phyloP scores from a whole-genome alignment of 92 coral and sea anemone species.

The Porites evermanni region DNA sequence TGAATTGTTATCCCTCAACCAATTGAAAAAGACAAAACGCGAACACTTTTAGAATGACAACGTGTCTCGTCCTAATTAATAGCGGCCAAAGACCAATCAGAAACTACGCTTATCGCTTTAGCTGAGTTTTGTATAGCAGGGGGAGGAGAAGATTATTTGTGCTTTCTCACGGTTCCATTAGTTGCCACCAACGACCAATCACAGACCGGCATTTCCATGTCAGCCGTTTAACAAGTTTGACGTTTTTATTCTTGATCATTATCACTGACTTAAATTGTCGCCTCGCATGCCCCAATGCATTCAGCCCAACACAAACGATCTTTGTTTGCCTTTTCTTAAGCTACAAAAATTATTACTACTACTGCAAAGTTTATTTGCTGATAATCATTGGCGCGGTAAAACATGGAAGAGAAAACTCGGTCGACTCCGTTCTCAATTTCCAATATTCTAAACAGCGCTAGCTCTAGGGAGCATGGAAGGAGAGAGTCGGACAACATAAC shows the following conservation, averaged over 20 bases:
- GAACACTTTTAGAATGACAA: constrained; percentile 93
- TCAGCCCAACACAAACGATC: constrained; percentile 94
- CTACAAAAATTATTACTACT: constrained; percentile 78
- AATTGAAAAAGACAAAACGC: constrained; percentile 95
- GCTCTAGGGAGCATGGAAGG: constrained; percentile 61
- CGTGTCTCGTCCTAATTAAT: constrained; percentile 96
- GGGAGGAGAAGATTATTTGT: constrained; percentile 97
- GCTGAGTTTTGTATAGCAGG: constrained; percentile 85
- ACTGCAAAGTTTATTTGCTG: constrained; percentile 57
- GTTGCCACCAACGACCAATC: constrained; percentile 86
- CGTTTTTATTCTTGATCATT: constrained; percentile 99
- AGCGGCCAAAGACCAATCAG: constrained; percentile 87
- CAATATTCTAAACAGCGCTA: constrained; percentile 77
- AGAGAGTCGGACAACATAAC: constrained; percentile 53
- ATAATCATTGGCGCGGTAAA: constrained; percentile 67
- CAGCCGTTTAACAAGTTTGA: constrained; percentile 99
- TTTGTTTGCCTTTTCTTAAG: constrained; percentile 97
- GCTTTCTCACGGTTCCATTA: constrained; percentile 98
- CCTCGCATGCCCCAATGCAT: constrained; percentile 97
- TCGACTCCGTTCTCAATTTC: constrained; percentile 97
- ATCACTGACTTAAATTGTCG: constrained; percentile 99
- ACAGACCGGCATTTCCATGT: constrained; percentile 78
- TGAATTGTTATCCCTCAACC: constrained; percentile 96
- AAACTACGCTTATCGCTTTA: constrained; percentile 73
- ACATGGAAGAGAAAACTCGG: constrained; percentile 91